Percentiles rank a stretch among this genome's conserved stretches.
Conservation (phyloP, 2,113 vertebrate species). For the Myotis yumanensis region DNA sequence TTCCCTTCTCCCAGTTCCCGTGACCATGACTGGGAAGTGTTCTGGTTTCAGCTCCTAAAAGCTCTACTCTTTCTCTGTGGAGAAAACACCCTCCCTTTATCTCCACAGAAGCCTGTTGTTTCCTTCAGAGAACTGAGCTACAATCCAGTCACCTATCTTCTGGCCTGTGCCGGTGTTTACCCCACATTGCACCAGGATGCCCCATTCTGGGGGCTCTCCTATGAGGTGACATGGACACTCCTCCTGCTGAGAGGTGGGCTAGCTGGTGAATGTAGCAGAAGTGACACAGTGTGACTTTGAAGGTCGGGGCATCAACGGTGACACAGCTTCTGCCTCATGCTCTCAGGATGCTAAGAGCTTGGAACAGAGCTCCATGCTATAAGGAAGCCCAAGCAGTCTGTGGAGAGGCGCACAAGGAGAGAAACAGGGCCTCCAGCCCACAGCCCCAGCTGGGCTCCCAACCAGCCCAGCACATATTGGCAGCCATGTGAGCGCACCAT, state of each 20-base stretch:
- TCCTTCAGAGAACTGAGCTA: background rate
- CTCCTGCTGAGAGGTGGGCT: background rate
- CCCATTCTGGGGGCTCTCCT: background rate
- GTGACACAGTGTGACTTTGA: background rate
- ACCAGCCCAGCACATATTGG: background rate
- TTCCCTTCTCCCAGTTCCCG: background rate
- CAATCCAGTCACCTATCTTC: background rate
- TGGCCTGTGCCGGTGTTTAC: background rate
- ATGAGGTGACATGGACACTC: background rate
- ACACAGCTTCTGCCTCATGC: background rate
- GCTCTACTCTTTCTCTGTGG: background rate
- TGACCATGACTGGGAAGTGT: background rate
- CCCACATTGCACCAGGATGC: background rate
- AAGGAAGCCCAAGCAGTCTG: background rate
- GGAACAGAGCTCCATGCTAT: background rate
- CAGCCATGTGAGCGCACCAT: rapidly evolving
- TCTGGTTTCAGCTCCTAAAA: background rate
- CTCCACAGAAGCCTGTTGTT: background rate
- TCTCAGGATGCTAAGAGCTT: background rate
- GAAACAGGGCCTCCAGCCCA: background rate
- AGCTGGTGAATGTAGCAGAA: background rate
- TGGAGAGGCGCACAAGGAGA: background rate
- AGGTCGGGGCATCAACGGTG: too few species aligned
- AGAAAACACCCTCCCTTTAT: too few species aligned
- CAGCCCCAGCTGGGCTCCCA: background rate